Conservation (phyloP, 2,113 vertebrate genomes). For the Tringa solitaria region DNA sequence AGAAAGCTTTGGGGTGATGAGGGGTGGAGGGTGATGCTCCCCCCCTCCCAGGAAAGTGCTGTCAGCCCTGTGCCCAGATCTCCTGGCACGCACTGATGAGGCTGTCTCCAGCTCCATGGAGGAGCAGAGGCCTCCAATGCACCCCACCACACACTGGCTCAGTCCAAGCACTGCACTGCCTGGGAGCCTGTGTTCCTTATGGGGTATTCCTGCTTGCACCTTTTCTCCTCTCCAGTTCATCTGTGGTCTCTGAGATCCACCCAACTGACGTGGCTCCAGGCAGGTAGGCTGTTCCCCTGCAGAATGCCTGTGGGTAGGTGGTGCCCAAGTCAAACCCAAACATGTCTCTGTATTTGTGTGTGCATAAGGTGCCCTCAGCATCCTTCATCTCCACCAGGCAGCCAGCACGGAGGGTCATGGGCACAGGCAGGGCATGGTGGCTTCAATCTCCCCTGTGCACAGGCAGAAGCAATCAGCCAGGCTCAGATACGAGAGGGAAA, state of each 20-base stretch:
- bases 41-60: rapidly evolving
- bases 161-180: neutral
- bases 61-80: neutral
- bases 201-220: neutral
- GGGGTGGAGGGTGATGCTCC: neutral
- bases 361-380: neutral
- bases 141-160: neutral
- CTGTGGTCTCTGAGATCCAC: neutral
- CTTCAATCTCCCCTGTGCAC: neutral
- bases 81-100: neutral
- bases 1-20: neutral
- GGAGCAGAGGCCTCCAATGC: neutral
- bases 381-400: neutral
- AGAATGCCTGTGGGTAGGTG: rapidly evolving
- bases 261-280: neutral
- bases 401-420: rapidly evolving
- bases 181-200: rapidly evolving
- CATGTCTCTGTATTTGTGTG: rapidly evolving
- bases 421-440: neutral
- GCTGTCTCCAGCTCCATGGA: rapidly evolving
- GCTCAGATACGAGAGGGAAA: neutral
- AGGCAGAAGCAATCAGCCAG: neutral
- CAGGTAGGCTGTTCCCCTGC: neutral
- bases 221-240: neutral
- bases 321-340: too few relatives aligned